Evolutionary conservation across 2,113 vertebrate species (phyloP).

Genomic region (Numida meleagris): DNA sequence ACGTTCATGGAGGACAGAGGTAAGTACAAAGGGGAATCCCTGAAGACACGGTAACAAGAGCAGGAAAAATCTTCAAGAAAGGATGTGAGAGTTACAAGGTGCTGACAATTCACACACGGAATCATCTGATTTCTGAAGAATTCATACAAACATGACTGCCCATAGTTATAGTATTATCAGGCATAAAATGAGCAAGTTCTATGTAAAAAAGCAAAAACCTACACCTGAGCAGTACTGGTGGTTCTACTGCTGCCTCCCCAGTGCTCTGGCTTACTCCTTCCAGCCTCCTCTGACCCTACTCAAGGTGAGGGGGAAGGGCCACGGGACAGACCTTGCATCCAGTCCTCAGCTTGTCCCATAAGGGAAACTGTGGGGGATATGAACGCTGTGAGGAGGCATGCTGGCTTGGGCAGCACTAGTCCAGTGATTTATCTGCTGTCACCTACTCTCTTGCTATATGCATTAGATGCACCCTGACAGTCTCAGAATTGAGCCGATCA

Average conservation of each 20-base stretch:
- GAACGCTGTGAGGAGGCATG: background rate
- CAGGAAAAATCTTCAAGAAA: background rate
- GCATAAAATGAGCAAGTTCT: background rate
- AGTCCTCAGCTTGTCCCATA: background rate
- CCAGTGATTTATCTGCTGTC: background rate
- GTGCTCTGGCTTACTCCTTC: background rate
- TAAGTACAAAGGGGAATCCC: background rate
- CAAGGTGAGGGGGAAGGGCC: background rate
- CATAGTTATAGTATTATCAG: background rate
- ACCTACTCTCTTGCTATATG: accelerated
- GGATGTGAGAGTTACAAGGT: background rate
- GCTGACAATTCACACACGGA: background rate
- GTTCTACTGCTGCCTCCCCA: background rate
- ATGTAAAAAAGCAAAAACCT: background rate
- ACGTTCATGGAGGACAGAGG: background rate
- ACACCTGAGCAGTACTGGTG: no score
- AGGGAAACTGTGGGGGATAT: background rate
- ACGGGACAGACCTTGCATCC: background rate
- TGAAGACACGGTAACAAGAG: background rate
- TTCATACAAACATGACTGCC: background rate
- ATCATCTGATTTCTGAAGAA: background rate
- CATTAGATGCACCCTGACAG: background rate
- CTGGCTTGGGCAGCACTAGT: background rate
- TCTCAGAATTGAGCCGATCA: accelerated
- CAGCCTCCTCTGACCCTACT: background rate